Percentiles rank a stretch among this genome's conserved stretches.
Evolutionary conservation across 2,888 invertebrate genomes (phyloP).

Genomic region (Arctia plantaginis): DNA sequence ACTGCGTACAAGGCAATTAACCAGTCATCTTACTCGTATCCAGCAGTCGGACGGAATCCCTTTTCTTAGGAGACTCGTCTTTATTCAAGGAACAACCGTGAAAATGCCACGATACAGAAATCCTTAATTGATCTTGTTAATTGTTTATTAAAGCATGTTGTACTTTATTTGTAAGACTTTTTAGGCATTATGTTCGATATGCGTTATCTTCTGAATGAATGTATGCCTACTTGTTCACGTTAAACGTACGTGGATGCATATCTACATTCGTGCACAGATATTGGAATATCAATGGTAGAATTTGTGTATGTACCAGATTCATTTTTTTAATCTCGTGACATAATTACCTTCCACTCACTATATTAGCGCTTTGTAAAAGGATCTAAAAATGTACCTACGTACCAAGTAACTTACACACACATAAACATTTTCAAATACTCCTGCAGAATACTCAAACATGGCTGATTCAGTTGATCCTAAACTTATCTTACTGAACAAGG

Average conservation of each 20-base stretch:
- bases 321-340: background rate
- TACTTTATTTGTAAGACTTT: constrained; percentile 53
- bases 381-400: constrained; percentile 3
- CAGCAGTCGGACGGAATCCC: constrained; percentile 67
- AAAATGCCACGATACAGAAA: constrained; percentile 69
- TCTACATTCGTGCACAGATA: background rate
- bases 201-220: constrained; percentile 27
- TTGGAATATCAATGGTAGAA: background rate
- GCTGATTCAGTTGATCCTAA: constrained; percentile 23
- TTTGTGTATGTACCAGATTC: background rate
- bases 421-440: background rate
- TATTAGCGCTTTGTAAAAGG: background rate
- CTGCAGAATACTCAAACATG: constrained; percentile 13
- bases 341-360: background rate
- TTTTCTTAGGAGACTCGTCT: constrained; percentile 70
- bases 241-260: background rate
- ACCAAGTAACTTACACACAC: background rate
- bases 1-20: constrained; percentile 83
- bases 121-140: constrained; percentile 72
- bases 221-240: background rate
- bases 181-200: constrained; percentile 40
- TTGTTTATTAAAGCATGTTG: constrained; percentile 60
- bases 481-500: constrained; percentile 37
- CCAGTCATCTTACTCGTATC: constrained; percentile 73
- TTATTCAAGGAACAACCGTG: constrained; percentile 79